phyloP scores from a whole-genome alignment of 1,140 invertebrate genomes.

The Plectrocnemia conspersa region DNA sequence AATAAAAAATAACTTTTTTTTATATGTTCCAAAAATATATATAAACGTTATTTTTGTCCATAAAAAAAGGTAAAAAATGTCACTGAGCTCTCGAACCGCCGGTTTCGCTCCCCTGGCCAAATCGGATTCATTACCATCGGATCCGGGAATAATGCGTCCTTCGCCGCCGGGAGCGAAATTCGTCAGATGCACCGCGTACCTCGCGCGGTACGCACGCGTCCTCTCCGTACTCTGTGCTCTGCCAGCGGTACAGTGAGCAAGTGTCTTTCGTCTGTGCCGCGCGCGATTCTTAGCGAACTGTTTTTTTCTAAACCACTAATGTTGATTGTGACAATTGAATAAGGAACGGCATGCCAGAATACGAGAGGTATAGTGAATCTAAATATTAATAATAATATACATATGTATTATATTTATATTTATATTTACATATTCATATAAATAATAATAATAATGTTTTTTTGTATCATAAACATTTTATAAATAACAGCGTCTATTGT shows the following conservation, averaged over 20 bases:
- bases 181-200: conserved; percentile 32
- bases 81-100: conserved; percentile 17
- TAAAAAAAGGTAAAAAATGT: not conserved
- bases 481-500: too few species aligned
- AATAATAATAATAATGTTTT: too few species aligned
- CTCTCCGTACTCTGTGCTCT: conserved; percentile 7
- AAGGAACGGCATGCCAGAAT: too few species aligned
- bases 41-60: not conserved
- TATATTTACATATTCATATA: too few species aligned
- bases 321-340: not conserved
- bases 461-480: too few species aligned
- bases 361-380: too few species aligned
- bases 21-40: conserved; percentile 1
- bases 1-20: too few species aligned
- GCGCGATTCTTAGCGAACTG: not conserved
- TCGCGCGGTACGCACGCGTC: conserved; percentile 27
- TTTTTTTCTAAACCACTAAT: too few species aligned
- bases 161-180: conserved; percentile 41
- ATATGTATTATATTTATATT: too few species aligned
- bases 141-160: conserved; percentile 53
- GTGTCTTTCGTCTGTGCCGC: not conserved
- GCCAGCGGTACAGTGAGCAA: not conserved
- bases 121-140: conserved; percentile 54
- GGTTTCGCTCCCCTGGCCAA: conserved; percentile 41
- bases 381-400: too few species aligned